Base-by-base conservation (phyloP, 2,797 vertebrate species). In the Poecilia velifera region DNA sequence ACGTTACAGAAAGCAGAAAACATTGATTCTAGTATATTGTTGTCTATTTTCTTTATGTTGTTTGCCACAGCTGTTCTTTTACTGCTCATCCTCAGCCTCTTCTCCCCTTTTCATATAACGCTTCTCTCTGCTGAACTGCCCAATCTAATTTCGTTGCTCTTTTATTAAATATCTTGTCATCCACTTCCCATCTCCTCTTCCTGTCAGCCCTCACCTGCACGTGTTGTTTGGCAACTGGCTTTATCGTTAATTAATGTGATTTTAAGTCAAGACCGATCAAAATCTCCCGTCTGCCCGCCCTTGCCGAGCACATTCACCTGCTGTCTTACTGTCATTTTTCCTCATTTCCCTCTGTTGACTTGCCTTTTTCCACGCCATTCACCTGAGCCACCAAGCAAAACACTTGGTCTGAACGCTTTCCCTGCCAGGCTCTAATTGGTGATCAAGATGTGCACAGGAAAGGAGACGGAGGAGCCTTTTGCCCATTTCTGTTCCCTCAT, bases 401-500 rank as follows among this genome's bases (percentile, higher is more conserved):
- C 80, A 78, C 87, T 84, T 53, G 71, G 83, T 83, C 78, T 76
- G 88, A 84, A 79, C 18, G 74, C 82, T 84, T 84, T 72, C 82
- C 83, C 86, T 73, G 82, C 85, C 78, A 86, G 59, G 75, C 80
- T 85, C 76, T 92, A 94, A 94, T 94, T 93, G 92, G 83, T 80
- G 91, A 94, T 92, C 90, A 89, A 90, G 91, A 94, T 94, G 94
- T 91, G 86, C 34, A 66, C 88, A 39, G 89, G 88, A 90, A 71
- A 88, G 87, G 85, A 87, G 90, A 87, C 57, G 20, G 84, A 87
- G 90, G 72, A 31, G 78, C 76, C 81, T 90, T 89, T 88, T 84
- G 87, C 86, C 92, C 87, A 79, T 91, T 91, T 94, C 88, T 88
- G 88, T 92, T 92, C 90, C 89, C 92, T 92, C 91, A 89, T 91